Conservation (phyloP, 1,140 invertebrate species). For the Gryon sp. region DNA sequence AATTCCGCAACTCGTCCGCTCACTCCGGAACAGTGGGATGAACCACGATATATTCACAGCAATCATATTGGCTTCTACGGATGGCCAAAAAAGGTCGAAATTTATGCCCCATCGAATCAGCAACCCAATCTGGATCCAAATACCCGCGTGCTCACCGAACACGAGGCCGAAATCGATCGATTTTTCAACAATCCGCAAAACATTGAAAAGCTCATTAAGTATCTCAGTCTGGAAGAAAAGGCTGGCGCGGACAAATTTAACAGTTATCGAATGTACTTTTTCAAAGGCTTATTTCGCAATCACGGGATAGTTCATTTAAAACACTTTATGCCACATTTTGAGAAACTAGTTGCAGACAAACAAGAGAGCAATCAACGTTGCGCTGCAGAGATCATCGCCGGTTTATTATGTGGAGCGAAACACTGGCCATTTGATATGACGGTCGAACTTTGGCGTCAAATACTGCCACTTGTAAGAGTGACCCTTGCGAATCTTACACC, state of each 20-base stretch:
- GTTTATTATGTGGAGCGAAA: conserved; percentile 88
- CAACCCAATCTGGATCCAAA: conserved; percentile 82
- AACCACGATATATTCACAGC: conserved; percentile 84
- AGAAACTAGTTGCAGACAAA: conserved; percentile 83
- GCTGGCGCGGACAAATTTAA: conserved; percentile 92
- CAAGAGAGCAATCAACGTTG: conserved; percentile 90
- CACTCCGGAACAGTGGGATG: conserved; percentile 87
- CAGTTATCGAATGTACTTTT: conserved; percentile 83
- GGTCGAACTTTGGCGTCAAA: conserved; percentile 80
- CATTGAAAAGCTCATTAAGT: conserved; percentile 86
- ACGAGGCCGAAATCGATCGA: conserved; percentile 84
- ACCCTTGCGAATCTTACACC: conserved; percentile 83
- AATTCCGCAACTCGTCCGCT: conserved; percentile 81
- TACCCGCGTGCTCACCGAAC: conserved; percentile 78
- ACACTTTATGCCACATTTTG: conserved; percentile 84
- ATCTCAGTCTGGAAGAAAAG: conserved; percentile 91
- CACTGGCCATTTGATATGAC: conserved; percentile 89
- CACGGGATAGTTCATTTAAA: conserved; percentile 85
- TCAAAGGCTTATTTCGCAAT: conserved; percentile 90
- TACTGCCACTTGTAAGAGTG: conserved; percentile 82
- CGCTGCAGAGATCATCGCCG: conserved; percentile 90
- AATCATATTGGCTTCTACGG: conserved; percentile 87
- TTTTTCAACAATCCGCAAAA: conserved; percentile 86
- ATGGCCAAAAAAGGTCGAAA: conserved; percentile 86
- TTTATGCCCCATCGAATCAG: conserved; percentile 83